These are phyloP conservation scores for Casuarius casuarius DNA, from an alignment of 2,113 vertebrate species.

Conservation along the genomic window DNA sequence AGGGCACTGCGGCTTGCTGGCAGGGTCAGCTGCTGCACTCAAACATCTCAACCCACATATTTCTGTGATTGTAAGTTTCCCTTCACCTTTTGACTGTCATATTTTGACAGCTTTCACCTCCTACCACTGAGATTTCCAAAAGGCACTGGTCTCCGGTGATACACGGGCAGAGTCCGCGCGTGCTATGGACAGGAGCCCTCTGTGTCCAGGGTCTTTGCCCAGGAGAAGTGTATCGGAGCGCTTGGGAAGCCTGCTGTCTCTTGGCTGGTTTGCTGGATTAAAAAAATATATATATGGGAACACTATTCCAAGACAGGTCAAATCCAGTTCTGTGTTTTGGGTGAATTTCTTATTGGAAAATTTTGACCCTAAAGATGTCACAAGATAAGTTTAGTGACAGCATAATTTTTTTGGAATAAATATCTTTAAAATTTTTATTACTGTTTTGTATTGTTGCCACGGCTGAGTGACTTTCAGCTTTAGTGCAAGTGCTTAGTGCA, in stretches of 20 bases:
- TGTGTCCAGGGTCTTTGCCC: neutral
- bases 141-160: neutral
- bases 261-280: neutral
- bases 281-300: neutral
- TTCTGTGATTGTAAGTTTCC: constrained; percentile 85
- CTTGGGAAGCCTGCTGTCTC: neutral
- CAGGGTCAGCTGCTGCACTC: constrained; percentile 85
- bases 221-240: neutral
- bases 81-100: neutral
- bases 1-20: constrained; percentile 85
- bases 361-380: neutral
- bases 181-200: neutral
- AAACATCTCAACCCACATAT: constrained; percentile 87
- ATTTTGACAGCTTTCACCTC: neutral
- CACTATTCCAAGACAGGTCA: neutral
- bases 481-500: neutral
- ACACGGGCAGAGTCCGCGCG: accelerated
- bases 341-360: neutral
- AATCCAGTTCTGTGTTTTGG: neutral
- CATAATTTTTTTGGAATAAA: neutral
- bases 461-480: neutral
- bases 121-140: neutral
- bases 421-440: neutral
- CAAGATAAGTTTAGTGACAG: neutral
- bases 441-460: neutral